Base-by-base conservation (phyloP, 2,888 invertebrate species). In the Heliconius hortense region DNA sequence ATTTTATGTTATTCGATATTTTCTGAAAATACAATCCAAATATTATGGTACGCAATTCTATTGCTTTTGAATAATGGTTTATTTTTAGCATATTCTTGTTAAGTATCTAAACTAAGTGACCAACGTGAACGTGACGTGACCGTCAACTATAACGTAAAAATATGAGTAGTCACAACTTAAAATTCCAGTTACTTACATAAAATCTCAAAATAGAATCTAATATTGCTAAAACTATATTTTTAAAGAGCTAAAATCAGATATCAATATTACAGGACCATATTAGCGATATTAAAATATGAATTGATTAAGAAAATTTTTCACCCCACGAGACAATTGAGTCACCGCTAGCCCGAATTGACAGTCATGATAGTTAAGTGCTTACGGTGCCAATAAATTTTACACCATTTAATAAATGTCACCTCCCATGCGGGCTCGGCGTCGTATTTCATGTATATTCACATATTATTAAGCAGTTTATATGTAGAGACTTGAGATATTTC, bases 321-420 rank as follows among this genome's bases (percentile, higher is more conserved):
- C 76, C 76, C 67, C 66, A 75, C 73, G 72, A 70, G 77, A 77
- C 81, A 80, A 81, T 82, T 77, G 80, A 78, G 75, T 80, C 76
- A 77, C 74, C 60, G 73, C 72, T 76, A 76, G 78, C 72, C 77
- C 62, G 73, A 76, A 81, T 79, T 78, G 80, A 80, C 81, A 79
- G 75, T 81, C 80, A 81, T 74, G 78, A 75, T 77, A 77, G 80
- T 79, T 79, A 79, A 80, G 78, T 77, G 73, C 63, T 78, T 76
- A 75, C 74, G 71, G 60, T 75, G 73, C 76, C 81, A 80, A 82
- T 82, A 82, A 83, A 82, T 82, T 82, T 81, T 79, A 81, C 80
- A 78, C 79, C 80, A 80, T 82, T 82, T 82, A 82, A 82, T 83
- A 82, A 81, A 81, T 74, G 82, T 80, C 81, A 79, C 77, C 76